Evolutionary conservation across 2,888 invertebrate species (phyloP).

Genomic region (Tanypteryx hageni): DNA sequence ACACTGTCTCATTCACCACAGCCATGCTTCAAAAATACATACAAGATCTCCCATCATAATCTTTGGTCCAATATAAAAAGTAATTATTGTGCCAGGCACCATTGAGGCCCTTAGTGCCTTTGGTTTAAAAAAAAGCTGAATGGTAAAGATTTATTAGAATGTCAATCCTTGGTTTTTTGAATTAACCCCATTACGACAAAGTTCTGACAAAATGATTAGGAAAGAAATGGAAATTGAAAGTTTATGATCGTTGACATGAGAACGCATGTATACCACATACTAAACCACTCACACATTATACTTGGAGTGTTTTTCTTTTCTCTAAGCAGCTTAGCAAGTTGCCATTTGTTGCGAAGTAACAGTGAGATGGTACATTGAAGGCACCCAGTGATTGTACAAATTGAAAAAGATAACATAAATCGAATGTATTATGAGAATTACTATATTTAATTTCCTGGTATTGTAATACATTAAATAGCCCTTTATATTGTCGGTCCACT

Average conservation of each 20-base stretch:
- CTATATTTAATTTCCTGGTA: background rate
- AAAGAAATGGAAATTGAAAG: conserved; percentile 14
- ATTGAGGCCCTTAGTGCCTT: conserved; percentile 17
- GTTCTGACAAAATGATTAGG: background rate
- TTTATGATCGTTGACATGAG: background rate
- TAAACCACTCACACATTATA: conserved; percentile 12
- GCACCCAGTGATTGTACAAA: conserved; percentile 58
- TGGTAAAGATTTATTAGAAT: background rate
- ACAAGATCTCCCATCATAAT: conserved; percentile 40
- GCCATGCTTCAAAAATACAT: conserved; percentile 50
- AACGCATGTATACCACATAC: conserved; percentile 2
- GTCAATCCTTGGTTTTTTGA: background rate
- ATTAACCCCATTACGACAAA: background rate
- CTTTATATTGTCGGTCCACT: background rate
- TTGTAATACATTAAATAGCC: background rate
- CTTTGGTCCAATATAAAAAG: conserved; percentile 57
- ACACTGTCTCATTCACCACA: conserved; percentile 7
- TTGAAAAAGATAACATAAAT: conserved; percentile 30
- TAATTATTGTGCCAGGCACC: conserved; percentile 56
- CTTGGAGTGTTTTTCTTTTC: background rate
- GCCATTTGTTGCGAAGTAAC: conserved; percentile 8
- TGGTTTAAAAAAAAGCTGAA: conserved; percentile 9
- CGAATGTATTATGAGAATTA: background rate
- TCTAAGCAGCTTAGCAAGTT: background rate
- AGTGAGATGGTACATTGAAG: conserved; percentile 52